A percentile compares a stretch with the other conserved stretches of the same genome.
Conservation (phyloP, 2,888 invertebrate species). For the Barypeithes pellucidus region DNA sequence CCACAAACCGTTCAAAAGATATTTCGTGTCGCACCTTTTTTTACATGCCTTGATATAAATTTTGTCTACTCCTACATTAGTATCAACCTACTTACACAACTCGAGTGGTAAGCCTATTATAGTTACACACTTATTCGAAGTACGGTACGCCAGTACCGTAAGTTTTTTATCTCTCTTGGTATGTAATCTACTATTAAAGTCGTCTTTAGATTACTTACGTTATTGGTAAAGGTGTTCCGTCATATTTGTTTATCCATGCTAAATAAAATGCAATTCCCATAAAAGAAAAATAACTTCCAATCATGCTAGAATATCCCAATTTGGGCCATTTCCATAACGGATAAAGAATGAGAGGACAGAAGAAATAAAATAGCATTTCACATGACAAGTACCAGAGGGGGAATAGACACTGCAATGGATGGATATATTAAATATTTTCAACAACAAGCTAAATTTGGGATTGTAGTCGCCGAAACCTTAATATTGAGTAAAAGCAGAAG, state of each 20-base stretch:
- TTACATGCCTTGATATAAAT: too few species aligned
- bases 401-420: conserved; percentile 59
- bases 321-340: conserved; percentile 68
- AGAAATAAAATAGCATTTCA: conserved; percentile 70
- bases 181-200: too few species aligned
- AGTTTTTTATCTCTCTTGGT: too few species aligned
- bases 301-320: conserved; percentile 64
- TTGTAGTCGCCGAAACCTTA: background rate
- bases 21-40: too few species aligned
- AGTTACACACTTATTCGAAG: too few species aligned
- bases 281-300: conserved; percentile 62
- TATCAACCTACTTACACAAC: too few species aligned
- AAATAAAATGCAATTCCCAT: conserved; percentile 65
- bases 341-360: conserved; percentile 69
- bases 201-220: conserved; percentile 64
- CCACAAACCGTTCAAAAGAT: too few species aligned
- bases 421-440: background rate
- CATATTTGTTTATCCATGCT: conserved; percentile 66
- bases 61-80: too few species aligned
- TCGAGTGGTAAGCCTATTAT: too few species aligned
- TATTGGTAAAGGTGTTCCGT: conserved; percentile 63
- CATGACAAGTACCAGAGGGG: conserved; percentile 72
- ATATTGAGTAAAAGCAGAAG: too few species aligned
- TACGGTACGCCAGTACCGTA: too few species aligned
- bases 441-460: too few species aligned